These are phyloP conservation scores for Dicaeum eximium DNA, from an alignment of 2,113 vertebrate species.

Conservation along the genomic window DNA sequence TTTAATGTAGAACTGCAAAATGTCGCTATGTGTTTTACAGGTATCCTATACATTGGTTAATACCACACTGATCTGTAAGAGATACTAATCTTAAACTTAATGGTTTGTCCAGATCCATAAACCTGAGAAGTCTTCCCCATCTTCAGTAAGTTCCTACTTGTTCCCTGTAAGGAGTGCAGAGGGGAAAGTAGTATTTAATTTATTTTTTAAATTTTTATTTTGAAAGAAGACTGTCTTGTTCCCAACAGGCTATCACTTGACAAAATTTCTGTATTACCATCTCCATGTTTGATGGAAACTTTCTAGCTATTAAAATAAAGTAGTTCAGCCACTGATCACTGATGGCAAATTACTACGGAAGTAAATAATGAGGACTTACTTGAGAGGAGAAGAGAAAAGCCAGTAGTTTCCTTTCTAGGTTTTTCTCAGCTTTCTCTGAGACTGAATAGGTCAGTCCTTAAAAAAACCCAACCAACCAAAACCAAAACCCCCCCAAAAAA, in stretches of 20 bases:
- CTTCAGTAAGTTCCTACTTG: background rate
- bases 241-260: background rate
- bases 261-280: background rate
- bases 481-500: background rate
- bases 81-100: background rate
- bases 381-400: background rate
- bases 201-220: background rate
- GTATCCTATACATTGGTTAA: background rate
- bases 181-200: background rate
- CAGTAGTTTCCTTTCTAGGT: background rate
- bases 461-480: background rate
- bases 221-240: background rate
- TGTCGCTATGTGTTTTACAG: background rate
- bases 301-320: background rate
- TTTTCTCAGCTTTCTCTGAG: background rate
- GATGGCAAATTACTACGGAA: background rate
- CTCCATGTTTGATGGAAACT: background rate
- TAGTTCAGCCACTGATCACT: background rate
- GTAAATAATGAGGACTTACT: background rate
- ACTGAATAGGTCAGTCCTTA: background rate
- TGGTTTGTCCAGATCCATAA: background rate
- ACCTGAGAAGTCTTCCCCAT: background rate
- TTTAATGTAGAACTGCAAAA: background rate
- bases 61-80: background rate
- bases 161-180: background rate